phyloP scores from a whole-genome alignment of 2,113 vertebrate genomes.

The Chamaea fasciata region DNA sequence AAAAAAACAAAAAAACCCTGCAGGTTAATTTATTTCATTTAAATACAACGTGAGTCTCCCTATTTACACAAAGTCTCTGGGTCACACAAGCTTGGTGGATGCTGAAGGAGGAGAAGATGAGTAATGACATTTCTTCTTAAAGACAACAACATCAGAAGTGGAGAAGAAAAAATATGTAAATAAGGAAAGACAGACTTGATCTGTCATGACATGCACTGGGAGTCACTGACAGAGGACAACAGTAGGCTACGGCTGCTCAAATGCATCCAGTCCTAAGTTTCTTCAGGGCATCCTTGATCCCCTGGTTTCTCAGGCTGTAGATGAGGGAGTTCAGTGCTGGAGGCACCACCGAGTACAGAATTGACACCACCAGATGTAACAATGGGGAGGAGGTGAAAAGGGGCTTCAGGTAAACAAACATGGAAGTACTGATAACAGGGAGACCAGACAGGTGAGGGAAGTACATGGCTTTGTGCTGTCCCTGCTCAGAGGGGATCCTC shows the following conservation, averaged over 20 bases:
- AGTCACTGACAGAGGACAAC: neutral
- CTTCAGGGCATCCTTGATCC: neutral
- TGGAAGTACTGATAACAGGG: neutral
- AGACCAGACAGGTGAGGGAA: neutral
- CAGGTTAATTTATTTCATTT: neutral
- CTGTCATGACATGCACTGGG: neutral
- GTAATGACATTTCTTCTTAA: neutral
- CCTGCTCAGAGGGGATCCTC: neutral
- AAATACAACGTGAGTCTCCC: neutral
- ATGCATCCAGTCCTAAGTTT: neutral
- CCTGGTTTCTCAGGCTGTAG: neutral
- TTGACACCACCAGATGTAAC: neutral
- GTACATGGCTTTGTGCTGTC: neutral
- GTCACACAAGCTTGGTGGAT: neutral
- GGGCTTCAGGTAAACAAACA: neutral
- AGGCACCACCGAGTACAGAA: neutral
- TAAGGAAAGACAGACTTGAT: neutral
- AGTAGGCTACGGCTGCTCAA: neutral
- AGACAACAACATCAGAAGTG: neutral
- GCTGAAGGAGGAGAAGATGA: neutral
- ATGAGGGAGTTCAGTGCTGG: neutral
- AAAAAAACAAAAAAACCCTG: neutral
- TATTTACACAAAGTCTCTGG: neutral
- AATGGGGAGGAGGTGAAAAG: neutral
- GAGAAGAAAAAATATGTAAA: neutral